These are phyloP conservation scores for Euura lappo DNA, from an alignment of 1,140 invertebrate genomes.

Conservation along the genomic window DNA sequence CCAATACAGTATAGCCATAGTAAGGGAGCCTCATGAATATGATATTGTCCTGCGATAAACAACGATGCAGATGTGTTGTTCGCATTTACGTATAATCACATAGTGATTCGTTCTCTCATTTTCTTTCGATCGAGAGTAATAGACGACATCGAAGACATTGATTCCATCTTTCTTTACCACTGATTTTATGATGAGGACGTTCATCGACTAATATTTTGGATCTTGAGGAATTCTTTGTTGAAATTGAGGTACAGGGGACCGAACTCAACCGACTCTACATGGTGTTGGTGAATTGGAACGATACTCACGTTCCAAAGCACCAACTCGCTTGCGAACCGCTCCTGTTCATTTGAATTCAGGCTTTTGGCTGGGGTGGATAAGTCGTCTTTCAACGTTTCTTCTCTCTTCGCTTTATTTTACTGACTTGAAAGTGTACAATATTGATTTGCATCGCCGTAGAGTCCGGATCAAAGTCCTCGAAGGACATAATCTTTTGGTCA, in stretches of 20 bases:
- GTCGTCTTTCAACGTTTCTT: neutral
- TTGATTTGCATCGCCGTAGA: neutral
- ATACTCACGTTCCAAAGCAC: neutral
- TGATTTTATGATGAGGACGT: neutral
- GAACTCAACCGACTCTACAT: neutral
- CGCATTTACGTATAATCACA: neutral
- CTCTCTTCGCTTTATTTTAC: neutral
- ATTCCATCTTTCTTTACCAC: neutral
- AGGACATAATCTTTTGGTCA: neutral
- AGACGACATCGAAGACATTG: neutral
- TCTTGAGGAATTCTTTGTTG: neutral
- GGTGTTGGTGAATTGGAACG: neutral
- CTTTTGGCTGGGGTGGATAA: neutral
- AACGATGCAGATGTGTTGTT: neutral
- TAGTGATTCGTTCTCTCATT: neutral
- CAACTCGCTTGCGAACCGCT: neutral
- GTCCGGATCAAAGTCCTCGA: neutral
- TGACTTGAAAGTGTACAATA: neutral
- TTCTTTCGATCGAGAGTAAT: neutral
- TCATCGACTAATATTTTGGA: neutral
- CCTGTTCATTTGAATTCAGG: neutral
- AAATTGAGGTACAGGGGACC: neutral
- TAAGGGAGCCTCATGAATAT: neutral
- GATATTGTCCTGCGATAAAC: neutral
- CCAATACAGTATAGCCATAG: neutral